Evolutionary conservation across 2,888 invertebrate species (phyloP), one percentile per base, ranked within the genome.

Genomic region (Parelbella ahira): DNA sequence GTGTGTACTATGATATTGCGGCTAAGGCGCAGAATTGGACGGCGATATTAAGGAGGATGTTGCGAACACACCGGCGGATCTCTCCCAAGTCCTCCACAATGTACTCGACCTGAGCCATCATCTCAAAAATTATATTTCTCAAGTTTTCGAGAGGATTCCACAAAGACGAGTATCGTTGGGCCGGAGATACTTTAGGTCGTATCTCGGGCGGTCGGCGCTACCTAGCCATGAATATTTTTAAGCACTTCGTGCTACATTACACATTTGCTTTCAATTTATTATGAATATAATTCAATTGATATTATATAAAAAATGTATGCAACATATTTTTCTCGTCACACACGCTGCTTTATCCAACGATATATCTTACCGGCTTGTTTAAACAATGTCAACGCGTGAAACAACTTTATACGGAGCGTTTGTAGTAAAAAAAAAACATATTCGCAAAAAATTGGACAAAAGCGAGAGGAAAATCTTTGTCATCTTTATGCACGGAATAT

Each of bases 51-150:
- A 58, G 47, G 44, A 54, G 46, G 58, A 54, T 65, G 62, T 60
- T 23, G 34, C 15, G 21, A 36, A 34, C n/a, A n/a, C n/a, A n/a
- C n/a, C 58, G 30, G 41, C 42, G 33, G 25, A 38, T 58, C 53
- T 58, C 53, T 67, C 60, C 57, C 47, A 60, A 59, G 60, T 63
- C 54, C 66, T 75, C 49, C 51, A 60, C 57, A 61, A 67, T 65
- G 66, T 68, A 60, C 59, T 69, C 64, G 61, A 62, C 63, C 61
- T 63, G 57, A 67, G 55, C 51, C 54, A 54, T 56, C 68, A 67
- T 68, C 58, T 64, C 64, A 70, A 51, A 64, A 67, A 51, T 64
- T 49, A 48, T 50, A 62, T 64, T 53, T 54, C 57, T 52, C 52
- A 63, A 67, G 53, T 63, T 66, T 63, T 63, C 54, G 54, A 48